Percentiles rank a stretch among this genome's conserved stretches.
Conservation (phyloP, 2,797 vertebrate species). For the Gymnopithys bicolor region DNA sequence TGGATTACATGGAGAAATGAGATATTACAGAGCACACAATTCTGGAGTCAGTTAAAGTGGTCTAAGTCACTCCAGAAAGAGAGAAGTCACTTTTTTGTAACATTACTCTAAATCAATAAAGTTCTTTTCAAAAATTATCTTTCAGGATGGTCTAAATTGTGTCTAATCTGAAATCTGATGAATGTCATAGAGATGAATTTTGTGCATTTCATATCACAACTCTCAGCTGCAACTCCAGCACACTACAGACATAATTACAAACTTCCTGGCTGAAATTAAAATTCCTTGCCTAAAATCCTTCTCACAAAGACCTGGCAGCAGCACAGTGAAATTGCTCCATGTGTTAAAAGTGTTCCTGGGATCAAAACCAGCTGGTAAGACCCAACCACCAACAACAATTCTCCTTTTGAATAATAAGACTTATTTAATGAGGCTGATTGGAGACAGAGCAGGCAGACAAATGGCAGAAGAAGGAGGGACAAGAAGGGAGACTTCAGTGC, state of each 20-base stretch:
- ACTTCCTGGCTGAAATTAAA: not conserved
- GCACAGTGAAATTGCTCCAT: not conserved
- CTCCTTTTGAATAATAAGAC: not conserved
- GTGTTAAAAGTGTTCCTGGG: fast-evolving
- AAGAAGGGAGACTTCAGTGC: not conserved
- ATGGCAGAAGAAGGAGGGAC: not conserved
- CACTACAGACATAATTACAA: not conserved
- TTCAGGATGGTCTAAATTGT: not conserved
- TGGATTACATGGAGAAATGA: not conserved
- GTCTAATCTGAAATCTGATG: not conserved
- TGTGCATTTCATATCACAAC: not conserved
- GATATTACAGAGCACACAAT: not conserved
- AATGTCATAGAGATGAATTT: fast-evolving
- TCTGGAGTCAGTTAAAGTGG: not conserved
- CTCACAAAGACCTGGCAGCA: not conserved
- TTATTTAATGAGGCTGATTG: not conserved
- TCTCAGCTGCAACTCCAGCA: not conserved
- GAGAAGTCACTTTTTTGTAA: not conserved
- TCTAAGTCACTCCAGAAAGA: not conserved
- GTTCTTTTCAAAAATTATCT: not conserved
- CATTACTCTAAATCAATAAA: not conserved
- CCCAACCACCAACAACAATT: not conserved
- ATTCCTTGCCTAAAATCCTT: not conserved
- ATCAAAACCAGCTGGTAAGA: not conserved
- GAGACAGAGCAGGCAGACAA: not conserved